A percentile compares a stretch with the other conserved stretches of the same genome.
Evolutionary conservation across 1,140 invertebrate genomes (phyloP).

Genomic region (Riptortus pedestris): DNA sequence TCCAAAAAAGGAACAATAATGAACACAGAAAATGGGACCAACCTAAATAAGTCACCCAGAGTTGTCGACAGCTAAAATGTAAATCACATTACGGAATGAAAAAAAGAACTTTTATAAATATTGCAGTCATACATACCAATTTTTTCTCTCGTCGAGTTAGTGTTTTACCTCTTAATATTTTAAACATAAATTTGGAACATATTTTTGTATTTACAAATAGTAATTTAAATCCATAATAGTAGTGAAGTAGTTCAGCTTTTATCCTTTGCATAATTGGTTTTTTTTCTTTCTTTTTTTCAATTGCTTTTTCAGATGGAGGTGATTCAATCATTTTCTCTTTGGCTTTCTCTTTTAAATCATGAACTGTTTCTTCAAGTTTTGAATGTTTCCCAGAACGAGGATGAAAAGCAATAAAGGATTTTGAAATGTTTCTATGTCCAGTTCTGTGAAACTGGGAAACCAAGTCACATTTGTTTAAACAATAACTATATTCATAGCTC

Average conservation of each 20-base stretch:
- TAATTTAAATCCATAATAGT: conserved; percentile 94
- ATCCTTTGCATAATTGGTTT: conserved; percentile 59
- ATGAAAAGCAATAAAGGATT: too few relatives aligned
- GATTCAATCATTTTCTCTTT: conserved; percentile 47
- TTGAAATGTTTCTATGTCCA: too few relatives aligned
- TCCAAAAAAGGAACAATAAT: conserved; percentile 98
- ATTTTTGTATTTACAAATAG: conserved; percentile 87
- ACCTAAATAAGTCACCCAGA: conserved; percentile 87
- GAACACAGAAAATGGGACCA: conserved; percentile 96
- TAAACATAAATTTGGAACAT: conserved; percentile 64
- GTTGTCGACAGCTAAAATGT: conserved; percentile 71
- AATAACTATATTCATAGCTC: too few relatives aligned
- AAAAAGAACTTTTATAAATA: neutral
- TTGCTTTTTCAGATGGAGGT: conserved; percentile 18
- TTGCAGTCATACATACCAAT: conserved; percentile 51
- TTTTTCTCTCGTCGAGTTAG: conserved; percentile 83
- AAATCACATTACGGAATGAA: neutral
- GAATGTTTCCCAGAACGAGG: too few relatives aligned
- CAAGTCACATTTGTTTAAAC: too few relatives aligned
- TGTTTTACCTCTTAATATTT: conserved; percentile 71
- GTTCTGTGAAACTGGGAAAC: too few relatives aligned
- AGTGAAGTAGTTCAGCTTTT: conserved; percentile 79
- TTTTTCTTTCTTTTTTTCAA: conserved; percentile 36
- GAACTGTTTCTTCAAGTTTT: conserved; percentile 81
- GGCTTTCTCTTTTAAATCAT: conserved; percentile 60